phyloP scores from a whole-genome alignment of 1,140 invertebrate species.

The Arctopsyche grandis region DNA sequence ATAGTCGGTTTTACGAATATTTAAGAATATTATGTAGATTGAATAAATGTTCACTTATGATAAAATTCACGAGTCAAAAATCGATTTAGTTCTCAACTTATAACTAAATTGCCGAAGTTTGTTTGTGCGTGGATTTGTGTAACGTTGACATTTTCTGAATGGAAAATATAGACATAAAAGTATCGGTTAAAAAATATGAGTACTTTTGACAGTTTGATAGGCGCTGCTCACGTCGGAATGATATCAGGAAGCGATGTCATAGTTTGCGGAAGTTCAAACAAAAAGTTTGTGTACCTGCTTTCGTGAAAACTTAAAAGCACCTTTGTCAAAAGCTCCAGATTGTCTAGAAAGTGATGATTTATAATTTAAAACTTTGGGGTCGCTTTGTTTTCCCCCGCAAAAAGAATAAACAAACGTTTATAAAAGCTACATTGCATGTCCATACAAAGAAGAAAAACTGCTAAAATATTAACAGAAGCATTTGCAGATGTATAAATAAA shows the following conservation, averaged over 20 bases:
- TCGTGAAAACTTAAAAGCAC: constrained; percentile 22
- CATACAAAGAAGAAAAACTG: constrained; percentile 11
- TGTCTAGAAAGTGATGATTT: constrained; percentile 24
- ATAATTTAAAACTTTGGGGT: constrained; percentile 22
- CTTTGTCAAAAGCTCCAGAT: constrained; percentile 25
- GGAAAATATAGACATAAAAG: too few relatives aligned
- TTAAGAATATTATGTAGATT: too few relatives aligned
- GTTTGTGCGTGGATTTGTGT: too few relatives aligned
- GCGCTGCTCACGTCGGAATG: not conserved
- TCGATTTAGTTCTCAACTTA: too few relatives aligned
- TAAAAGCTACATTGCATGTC: not conserved
- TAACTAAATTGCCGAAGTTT: too few relatives aligned
- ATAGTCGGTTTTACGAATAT: too few relatives aligned
- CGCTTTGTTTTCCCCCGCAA: constrained; percentile 17
- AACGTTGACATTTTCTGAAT: too few relatives aligned
- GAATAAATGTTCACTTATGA: too few relatives aligned
- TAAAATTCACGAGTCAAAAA: too few relatives aligned
- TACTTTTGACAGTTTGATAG: not conserved
- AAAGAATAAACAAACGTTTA: not conserved
- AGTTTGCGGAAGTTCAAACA: not conserved
- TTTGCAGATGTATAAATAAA: not conserved
- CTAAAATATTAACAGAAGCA: not conserved
- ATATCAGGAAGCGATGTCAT: constrained; percentile 7
- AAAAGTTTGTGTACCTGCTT: constrained; percentile 6
- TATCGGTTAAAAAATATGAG: too few relatives aligned